Base-by-base conservation (phyloP, 2,797 vertebrate species). In the Acanthurus lineatus region DNA sequence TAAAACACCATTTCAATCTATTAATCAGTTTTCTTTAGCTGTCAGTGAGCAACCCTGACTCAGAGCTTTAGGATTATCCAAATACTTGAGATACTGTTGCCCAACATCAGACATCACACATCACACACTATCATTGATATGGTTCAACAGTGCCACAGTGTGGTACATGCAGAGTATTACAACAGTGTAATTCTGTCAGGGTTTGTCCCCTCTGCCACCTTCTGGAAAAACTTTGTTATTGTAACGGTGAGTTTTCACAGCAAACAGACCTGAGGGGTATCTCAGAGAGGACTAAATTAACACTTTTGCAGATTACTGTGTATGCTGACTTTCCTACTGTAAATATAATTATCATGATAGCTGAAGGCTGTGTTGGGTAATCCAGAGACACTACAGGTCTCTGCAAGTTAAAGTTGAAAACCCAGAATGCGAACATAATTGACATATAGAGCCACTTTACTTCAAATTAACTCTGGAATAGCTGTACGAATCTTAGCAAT, bases 201-300 rank as follows among this genome's bases (percentile, higher is more conserved):
- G 10, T 19, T 38, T 1, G 64, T 28, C 54, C 16, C 6, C 20
- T 76, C 73, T 62, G 77, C 82, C 82, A 73, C 52, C 78, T 0
- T 32, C 20, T 80, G 79, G 81, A 32, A 12, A 77, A 19, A 9
- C 22, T 1, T 17, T 62, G 16, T 40, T 60, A 25, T 28, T 28
- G 54, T 44, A 17, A n/a, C 25, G 3, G 19, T 5, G 17, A 40
- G 7, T 48, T 68, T 20, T 65, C 9, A 61, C n/a, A 67, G 17
- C 6, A 44, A n/a, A 59, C 42, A 63, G 16, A 45, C 32, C 49
- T 14, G 8, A 58, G 16, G 32, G 12, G 28, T 44, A 22, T 52
- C 17, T 49, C 6, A 22, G 6, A 22, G 19, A 57, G 6, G 5
- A 52, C 54, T 69, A 69, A 49, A 69, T 45, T n/a, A 52, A 53